These are phyloP conservation scores for Cathartes aura DNA, from an alignment of 2,113 vertebrate species.

Conservation along the genomic window DNA sequence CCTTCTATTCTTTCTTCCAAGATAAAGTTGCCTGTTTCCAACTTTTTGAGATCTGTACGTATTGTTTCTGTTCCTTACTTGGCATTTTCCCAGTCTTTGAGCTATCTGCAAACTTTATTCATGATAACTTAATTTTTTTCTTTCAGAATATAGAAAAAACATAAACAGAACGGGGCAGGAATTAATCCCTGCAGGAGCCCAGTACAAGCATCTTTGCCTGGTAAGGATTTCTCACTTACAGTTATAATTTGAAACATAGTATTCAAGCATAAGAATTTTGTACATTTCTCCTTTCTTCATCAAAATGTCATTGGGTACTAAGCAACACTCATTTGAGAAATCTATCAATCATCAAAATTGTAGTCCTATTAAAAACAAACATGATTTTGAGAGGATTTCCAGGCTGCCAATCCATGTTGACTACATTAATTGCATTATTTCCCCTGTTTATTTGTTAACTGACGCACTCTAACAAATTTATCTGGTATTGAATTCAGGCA, in stretches of 20 bases:
- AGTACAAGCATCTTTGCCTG: neutral
- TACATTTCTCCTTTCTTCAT: neutral
- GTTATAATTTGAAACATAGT: neutral
- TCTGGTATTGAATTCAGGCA: neutral
- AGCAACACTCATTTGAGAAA: neutral
- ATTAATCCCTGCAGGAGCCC: neutral
- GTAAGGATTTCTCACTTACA: neutral
- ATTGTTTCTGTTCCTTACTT: neutral
- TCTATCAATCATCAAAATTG: neutral
- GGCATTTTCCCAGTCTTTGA: neutral
- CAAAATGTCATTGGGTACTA: neutral
- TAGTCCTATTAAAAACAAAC: neutral
- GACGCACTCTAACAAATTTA: neutral
- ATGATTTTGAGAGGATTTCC: neutral
- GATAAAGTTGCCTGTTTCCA: neutral
- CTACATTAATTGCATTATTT: neutral
- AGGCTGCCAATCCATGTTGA: neutral
- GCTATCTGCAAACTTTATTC: neutral
- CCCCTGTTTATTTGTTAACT: neutral
- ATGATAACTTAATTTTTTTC: neutral
- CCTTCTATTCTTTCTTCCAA: neutral
- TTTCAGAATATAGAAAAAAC: neutral
- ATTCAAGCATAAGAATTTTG: neutral
- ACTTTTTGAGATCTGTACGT: neutral
- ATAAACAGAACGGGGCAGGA: neutral